Evolutionary conservation across 2,797 vertebrate species (phyloP).

Genomic region (Lates japonicus): DNA sequence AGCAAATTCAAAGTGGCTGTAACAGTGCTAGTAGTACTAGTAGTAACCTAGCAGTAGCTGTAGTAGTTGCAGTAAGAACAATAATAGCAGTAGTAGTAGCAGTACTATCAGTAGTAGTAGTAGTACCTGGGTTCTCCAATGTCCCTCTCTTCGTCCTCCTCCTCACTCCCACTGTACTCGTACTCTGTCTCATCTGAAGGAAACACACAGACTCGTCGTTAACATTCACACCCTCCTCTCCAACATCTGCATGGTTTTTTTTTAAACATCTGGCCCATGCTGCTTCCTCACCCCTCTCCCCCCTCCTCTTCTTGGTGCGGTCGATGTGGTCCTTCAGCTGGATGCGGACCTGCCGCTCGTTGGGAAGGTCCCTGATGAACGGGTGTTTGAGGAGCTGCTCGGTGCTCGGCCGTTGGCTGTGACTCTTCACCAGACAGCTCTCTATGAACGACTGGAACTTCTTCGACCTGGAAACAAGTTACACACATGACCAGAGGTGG

Average conservation of each 20-base stretch:
- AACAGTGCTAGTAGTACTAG: not conserved
- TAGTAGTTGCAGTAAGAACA: too few relatives aligned
- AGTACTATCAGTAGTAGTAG: not conserved
- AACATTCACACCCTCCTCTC: not conserved
- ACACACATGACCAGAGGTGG: not conserved
- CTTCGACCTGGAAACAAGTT: conserved; percentile 90
- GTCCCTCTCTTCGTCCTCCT: conserved; percentile 96
- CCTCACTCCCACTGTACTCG: conserved; percentile 97
- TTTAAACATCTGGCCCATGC: not conserved
- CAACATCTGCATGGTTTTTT: not conserved
- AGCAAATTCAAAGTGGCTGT: too few relatives aligned
- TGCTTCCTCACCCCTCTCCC: conserved; percentile 91
- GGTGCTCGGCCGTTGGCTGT: conserved; percentile 94
- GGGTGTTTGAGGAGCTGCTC: conserved; percentile 98
- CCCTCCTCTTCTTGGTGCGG: conserved; percentile 97
- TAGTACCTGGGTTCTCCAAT: conserved; percentile 88
- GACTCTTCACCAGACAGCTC: conserved; percentile 97
- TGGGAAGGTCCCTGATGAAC: conserved; percentile 96
- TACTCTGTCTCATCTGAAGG: conserved; percentile 96
- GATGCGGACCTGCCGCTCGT: conserved; percentile 97
- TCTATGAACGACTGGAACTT: conserved; percentile 99
- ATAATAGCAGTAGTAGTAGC: not conserved
- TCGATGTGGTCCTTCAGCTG: conserved; percentile 99
- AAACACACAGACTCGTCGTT: conserved; percentile 23
- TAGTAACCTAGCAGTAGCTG: too few relatives aligned